Base-by-base conservation (phyloP, 2,888 invertebrate species). In the Idaea biselata region DNA sequence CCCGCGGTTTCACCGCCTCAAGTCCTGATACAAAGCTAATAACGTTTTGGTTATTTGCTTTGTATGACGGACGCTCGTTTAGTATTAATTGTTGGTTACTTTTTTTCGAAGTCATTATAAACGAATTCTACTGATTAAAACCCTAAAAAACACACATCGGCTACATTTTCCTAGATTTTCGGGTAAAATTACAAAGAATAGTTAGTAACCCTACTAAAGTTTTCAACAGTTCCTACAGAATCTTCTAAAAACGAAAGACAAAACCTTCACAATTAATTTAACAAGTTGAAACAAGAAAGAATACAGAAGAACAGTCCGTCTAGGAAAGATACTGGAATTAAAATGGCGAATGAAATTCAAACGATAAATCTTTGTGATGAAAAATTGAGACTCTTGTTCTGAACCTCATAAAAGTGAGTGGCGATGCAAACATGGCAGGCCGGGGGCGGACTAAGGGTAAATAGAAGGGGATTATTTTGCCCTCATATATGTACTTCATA, bases 301-400 rank as follows among this genome's bases (percentile, higher is more conserved):
- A 25, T 25, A 4, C 11, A 53, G 53, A 1, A 17, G 6, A 55
- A 55, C 7, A 1, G 55, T 16, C 55, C 16, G 17, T 16, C 55
- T 17, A 17, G 55, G 14, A 18, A 68, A 74, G 73, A 77, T 74
- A 73, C 77, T 80, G 56, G 18, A 18, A 56, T 18, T 17, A 56
- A 56, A 56, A 18, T 17, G 56, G 18, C 17, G 56, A 79, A 85
- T 87, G 87, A 89, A 89, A 89, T 89, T 88, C 86, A 90, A 90
- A 88, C 85, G 88, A 82, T 87, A 88, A 89, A 90, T 89, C 84
- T 80, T 68, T 78, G 75, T 79, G 83, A 87, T 85, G 86, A 86
- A 85, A 85, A 83, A 83, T 86, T 79, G 79, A 82, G 78, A 78
- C 79, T 73, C 72, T 76, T 78, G 73, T 75, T 78, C 72, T 78